Evolutionary conservation across 2,888 invertebrate genomes (phyloP).

Genomic region (Corythucha ciliata): DNA sequence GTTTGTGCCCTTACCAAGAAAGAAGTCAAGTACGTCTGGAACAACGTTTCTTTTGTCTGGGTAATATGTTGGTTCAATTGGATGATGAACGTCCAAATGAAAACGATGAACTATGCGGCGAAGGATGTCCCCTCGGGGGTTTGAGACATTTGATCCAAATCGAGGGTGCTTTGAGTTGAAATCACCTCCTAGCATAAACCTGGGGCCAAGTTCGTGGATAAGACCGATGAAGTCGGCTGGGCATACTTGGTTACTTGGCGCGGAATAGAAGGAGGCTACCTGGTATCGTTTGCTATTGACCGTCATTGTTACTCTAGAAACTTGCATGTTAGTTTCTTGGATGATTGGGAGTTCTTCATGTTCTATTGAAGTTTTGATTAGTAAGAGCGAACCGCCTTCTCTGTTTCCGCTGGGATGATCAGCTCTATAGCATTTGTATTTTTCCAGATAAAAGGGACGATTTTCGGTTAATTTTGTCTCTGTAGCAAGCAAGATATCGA

Average conservation of each 20-base stretch:
- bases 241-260: background rate
- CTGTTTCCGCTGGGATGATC: conserved; percentile 5
- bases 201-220: background rate
- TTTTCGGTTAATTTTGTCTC: conserved; percentile 8
- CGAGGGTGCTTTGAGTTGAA: conserved; percentile 7
- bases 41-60: conserved; percentile 4
- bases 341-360: conserved; percentile 5
- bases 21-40: conserved; percentile 11
- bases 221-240: background rate
- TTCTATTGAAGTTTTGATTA: background rate
- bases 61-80: conserved; percentile 2
- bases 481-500: conserved; percentile 1
- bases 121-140: conserved; percentile 2
- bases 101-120: conserved; percentile 9
- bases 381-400: too few relatives aligned
- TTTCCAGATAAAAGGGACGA: background rate
- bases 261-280: conserved; percentile 6
- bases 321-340: background rate
- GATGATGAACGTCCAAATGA: background rate
- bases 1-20: background rate
- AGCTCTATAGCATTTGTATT: background rate
- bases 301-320: background rate
- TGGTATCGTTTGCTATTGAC: background rate
- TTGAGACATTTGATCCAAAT: background rate
- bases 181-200: conserved; percentile 6